phyloP scores from a whole-genome alignment of 2,113 vertebrate genomes.

The Sylvilagus bachmani region DNA sequence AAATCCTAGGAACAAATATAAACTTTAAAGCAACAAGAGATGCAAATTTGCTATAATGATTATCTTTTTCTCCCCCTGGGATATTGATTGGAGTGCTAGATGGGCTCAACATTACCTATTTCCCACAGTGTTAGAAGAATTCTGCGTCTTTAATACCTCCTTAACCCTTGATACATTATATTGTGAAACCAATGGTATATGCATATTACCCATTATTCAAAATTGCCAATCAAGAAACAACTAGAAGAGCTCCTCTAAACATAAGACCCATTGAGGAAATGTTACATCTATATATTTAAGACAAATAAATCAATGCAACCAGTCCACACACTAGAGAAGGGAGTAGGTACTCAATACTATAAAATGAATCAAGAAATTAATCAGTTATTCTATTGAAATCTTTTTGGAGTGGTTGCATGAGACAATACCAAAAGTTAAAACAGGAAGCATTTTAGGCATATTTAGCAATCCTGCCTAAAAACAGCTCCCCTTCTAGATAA shows the following conservation, averaged over 20 bases:
- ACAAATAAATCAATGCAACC: not conserved
- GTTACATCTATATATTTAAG: not conserved
- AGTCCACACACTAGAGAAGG: not conserved
- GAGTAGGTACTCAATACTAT: not conserved
- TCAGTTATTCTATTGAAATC: conserved; percentile 6
- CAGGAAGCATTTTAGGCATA: not conserved
- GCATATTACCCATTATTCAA: not conserved
- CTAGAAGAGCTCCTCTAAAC: not conserved
- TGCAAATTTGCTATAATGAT: not conserved
- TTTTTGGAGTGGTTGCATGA: not conserved
- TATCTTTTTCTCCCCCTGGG: not conserved
- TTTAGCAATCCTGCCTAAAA: conserved; percentile 36
- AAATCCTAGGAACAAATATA: not conserved
- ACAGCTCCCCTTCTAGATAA: conserved; percentile 14
- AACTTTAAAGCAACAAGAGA: not conserved
- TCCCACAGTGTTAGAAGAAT: not conserved
- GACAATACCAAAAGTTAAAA: not conserved
- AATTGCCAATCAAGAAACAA: not conserved
- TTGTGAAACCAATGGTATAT: not conserved
- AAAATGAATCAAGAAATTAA: conserved; percentile 1
- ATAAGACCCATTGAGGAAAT: not conserved
- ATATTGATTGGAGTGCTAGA: conserved; percentile 41
- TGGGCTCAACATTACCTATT: not conserved
- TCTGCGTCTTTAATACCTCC: conserved; percentile 9
- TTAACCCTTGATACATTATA: not conserved